phyloP scores from a whole-genome alignment of 2,888 invertebrate genomes.

The Platypus cylindrus region DNA sequence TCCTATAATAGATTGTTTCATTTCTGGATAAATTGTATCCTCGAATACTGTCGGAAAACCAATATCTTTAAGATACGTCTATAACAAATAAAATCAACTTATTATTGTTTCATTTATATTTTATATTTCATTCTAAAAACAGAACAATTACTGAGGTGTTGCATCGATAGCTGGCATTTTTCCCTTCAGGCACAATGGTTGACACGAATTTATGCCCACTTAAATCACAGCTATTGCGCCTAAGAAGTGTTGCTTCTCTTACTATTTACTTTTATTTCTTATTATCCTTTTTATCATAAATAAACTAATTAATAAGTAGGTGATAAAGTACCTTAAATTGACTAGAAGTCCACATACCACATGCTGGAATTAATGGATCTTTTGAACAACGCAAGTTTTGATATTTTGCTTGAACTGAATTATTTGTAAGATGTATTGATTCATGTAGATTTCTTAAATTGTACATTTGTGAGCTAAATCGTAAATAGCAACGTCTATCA shows the following conservation, averaged over 20 bases:
- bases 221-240: no score
- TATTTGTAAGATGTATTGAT: conserved; percentile 77
- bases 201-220: no score
- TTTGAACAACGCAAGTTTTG: conserved; percentile 34
- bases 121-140: no score
- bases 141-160: no score
- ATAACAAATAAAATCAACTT: conserved; percentile 1
- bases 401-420: conserved; percentile 74
- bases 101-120: no score
- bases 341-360: conserved; percentile 76
- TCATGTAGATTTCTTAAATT: conserved; percentile 67
- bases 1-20: conserved; percentile 72
- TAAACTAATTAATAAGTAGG: no score
- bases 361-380: conserved; percentile 51
- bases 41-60: conserved; percentile 55
- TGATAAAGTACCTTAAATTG: conserved; percentile 47
- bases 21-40: conserved; percentile 66
- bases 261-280: no score
- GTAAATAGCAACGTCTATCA: conserved; percentile 59
- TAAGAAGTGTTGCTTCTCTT: no score
- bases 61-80: conserved; percentile 39
- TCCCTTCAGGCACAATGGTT: no score
- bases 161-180: no score
- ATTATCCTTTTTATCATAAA: no score
- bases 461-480: conserved; percentile 78